Base-by-base conservation (phyloP, 1,140 invertebrate genomes). In the Drosophila equinoxialis region DNA sequence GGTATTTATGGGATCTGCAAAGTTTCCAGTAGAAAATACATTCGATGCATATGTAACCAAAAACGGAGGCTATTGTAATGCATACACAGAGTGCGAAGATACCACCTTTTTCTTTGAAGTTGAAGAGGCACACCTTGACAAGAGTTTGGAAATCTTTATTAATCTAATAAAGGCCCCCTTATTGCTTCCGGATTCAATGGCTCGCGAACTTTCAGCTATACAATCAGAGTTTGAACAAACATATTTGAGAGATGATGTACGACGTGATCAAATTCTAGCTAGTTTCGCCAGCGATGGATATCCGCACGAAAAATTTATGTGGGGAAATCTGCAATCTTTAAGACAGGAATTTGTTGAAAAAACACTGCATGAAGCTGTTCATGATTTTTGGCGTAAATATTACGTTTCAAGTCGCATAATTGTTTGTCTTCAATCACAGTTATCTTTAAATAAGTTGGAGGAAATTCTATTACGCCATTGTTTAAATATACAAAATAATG, bases 381-480 rank as follows among this genome's bases (percentile, higher is more conserved):
- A 97, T 68, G 94, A 96, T 48, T 98, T 98, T 91, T 94, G 96
- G 68, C 93, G 94, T 79, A 93, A 95, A 45, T 96, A 98, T 93
- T 99, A 99, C 85, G 97, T 96, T 20, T 96, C 97, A 1, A 96
- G 98, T 87, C 93, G 97, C 71, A 98, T 99, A 97, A 97, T 95
- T 55, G 90, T 98, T 3, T 95, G 96, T 68, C 94, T 99, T 37
- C 92, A 96, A 94, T 96, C 96, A 3, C 94, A 95, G 90, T 93
- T 98, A 79, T 93, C 96, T 0, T 91, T 98, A 3, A 95, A 97
- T 70, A 94, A 94, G 0, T 81, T 99, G 57, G 95, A 97, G 68
- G 90, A 92, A 61, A 87, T 94, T 10, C 95, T 96, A 0, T 81
- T 94, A 6, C 89, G 93, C 13, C 94, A 93, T 86, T 95, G 96